Conservation (phyloP, 2,888 invertebrate species). For the Apocheima hispidaria region DNA sequence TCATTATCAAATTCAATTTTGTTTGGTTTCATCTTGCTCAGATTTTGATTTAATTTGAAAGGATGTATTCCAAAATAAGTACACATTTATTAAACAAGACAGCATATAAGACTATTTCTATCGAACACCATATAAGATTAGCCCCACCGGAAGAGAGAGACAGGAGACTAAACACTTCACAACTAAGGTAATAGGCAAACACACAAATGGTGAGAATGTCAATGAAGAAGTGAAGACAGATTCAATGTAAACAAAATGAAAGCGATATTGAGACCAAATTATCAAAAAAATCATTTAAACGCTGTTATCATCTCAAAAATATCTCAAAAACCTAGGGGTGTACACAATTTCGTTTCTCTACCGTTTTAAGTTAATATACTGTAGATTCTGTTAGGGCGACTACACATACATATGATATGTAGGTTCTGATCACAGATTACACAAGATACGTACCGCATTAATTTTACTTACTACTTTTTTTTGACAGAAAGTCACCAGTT, state of each 20-base stretch:
- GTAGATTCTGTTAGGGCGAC: too few species aligned
- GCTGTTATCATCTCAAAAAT: conserved; percentile 9
- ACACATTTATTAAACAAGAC: not conserved
- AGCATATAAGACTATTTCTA: conserved; percentile 11
- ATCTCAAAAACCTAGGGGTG: conserved; percentile 10
- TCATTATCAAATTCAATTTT: too few species aligned
- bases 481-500: too few species aligned
- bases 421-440: too few species aligned
- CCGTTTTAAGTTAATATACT: not conserved
- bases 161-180: conserved; percentile 57
- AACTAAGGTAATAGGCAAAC: conserved; percentile 71
- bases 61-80: too few species aligned
- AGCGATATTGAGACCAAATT: conserved; percentile 6
- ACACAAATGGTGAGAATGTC: conserved; percentile 68
- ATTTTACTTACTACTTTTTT: too few species aligned
- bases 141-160: conserved; percentile 40
- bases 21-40: not conserved
- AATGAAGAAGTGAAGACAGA: conserved; percentile 57
- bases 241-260: conserved; percentile 50
- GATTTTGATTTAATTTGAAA: too few species aligned
- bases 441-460: too few species aligned
- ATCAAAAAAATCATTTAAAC: conserved; percentile 5
- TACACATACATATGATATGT: too few species aligned
- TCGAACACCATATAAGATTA: not conserved
- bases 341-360: conserved; percentile 23